phyloP scores from a whole-genome alignment of 2,888 invertebrate genomes.

The Sesia bembeciformis region DNA sequence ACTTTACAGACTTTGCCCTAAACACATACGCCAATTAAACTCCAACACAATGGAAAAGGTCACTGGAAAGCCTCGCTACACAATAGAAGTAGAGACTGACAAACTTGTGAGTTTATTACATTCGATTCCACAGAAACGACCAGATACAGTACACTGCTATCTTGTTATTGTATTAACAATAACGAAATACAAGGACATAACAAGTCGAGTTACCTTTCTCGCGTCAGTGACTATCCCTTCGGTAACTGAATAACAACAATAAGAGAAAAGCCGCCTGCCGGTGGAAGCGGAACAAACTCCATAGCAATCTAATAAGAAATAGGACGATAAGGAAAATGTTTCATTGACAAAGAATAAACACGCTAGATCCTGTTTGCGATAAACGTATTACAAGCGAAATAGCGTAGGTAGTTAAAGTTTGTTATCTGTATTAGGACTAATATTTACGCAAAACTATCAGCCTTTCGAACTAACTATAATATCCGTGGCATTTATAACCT shows the following conservation, averaged over 20 bases:
- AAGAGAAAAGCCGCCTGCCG: constrained; percentile 33
- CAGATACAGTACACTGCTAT: neutral
- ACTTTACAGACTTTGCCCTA: too few relatives aligned
- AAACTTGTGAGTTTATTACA: constrained; percentile 4
- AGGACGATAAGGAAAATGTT: constrained; percentile 60
- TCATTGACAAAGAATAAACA: constrained; percentile 60
- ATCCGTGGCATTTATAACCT: too few relatives aligned
- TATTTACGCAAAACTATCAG: neutral
- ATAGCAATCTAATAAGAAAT: constrained; percentile 61
- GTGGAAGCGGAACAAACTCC: constrained; percentile 41
- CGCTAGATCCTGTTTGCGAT: constrained; percentile 36
- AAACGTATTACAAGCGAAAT: constrained; percentile 37
- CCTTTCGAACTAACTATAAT: too few relatives aligned
- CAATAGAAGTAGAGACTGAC: neutral
- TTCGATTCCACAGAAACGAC: constrained; percentile 4
- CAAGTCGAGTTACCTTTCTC: constrained; percentile 54
- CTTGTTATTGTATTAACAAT: constrained; percentile 26
- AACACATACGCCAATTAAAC: too few relatives aligned
- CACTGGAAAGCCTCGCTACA: neutral
- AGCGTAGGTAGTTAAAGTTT: constrained; percentile 7
- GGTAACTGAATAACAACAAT: constrained; percentile 61
- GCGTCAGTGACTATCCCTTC: constrained; percentile 46
- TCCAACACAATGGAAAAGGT: too few relatives aligned
- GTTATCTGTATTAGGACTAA: neutral
- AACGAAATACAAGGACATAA: constrained; percentile 38